Base-by-base conservation (phyloP, 2,888 invertebrate species). In the Nectonema munidae region DNA sequence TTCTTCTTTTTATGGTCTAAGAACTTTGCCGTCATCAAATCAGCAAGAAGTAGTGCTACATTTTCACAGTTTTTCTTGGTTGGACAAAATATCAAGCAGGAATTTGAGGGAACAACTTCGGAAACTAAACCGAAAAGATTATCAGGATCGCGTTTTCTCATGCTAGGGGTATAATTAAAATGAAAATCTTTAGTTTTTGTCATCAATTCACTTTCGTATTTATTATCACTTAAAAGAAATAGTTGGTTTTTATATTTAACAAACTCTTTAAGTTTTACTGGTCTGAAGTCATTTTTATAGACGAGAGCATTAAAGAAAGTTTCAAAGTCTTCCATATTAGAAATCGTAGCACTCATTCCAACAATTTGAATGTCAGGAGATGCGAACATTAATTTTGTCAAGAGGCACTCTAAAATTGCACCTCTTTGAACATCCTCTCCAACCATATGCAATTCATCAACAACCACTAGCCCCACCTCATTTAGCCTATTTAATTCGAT, bases 301-400 rank as follows among this genome's bases (percentile, higher is more conserved):
- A 73, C 60, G 37, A 72, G 69, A 0, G 81, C 61, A 38, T 67
- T 62, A 2, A 95, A 58, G 55, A 81, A 89, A 39, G 53, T 49
- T 4, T 9, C 17, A 14, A n/a, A 30, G 49, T 83, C 75, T 1
- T 64, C 52, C 39, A 83, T 58, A 57, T 89, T 86, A 41, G 75
- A 79, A 46, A 89, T 71, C 0, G 89, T 89, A 1, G 89, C 89
- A 54, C 79, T 81, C 81, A 89, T 86, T 16, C 79, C 83, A 14
- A 89, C 65, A 41, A 89, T 68, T 52, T 81, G 81, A 42, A 74
- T 68, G 40, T 57, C 57, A 71, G 72, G 62, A 50, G 66, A 61
- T 37, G 66, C 54, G 52, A 63, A 66, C 53, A 69, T 62, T 2
- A 74, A 57, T 54, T 77, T 86, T 1, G 76, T 65, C 13, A 89